A percentile compares a stretch with the other conserved stretches of the same genome.
phyloP scores from a whole-genome alignment of 1,140 invertebrate species.

The Artemia franciscana region DNA sequence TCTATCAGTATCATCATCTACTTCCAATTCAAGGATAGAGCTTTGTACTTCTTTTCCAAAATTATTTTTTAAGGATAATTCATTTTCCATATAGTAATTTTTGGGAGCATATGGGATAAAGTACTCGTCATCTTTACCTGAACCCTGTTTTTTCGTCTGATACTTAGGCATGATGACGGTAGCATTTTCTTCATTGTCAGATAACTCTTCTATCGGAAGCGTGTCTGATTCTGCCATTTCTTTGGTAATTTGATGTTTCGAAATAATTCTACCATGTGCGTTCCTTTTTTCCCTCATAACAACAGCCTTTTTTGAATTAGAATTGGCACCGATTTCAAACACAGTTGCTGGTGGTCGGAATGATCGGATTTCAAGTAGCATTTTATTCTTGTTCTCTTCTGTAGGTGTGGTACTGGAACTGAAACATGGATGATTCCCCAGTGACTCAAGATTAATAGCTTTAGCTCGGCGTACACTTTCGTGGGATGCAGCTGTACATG shows the following conservation, averaged over 20 bases:
- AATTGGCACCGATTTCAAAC: constrained; percentile 66
- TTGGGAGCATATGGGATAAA: constrained; percentile 65
- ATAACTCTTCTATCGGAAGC: constrained; percentile 25
- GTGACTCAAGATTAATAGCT: constrained; percentile 25
- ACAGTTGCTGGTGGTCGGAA: constrained; percentile 75
- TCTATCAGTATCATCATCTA: constrained; percentile 41
- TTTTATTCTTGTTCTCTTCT: constrained; percentile 13
- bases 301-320: constrained; percentile 31
- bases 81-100: constrained; percentile 67
- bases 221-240: background rate
- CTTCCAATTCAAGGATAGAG: constrained; percentile 50
- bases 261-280: constrained; percentile 16
- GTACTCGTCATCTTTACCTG: constrained; percentile 37
- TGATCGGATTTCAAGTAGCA: constrained; percentile 51
- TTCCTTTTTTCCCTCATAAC: constrained; percentile 30
- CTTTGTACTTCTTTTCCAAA: constrained; percentile 45
- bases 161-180: constrained; percentile 14
- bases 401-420: constrained; percentile 15
- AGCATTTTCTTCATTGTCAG: constrained; percentile 21
- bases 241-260: constrained; percentile 11
- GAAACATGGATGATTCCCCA: constrained; percentile 35
- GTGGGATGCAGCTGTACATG: constrained; percentile 55
- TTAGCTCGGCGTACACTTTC: constrained; percentile 74
- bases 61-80: constrained; percentile 43
- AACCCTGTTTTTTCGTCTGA: constrained; percentile 22